A percentile compares a stretch with the other conserved stretches of the same genome.
Conservation (phyloP, 2,797 vertebrate species). For the Micropoecilia bifurca region DNA sequence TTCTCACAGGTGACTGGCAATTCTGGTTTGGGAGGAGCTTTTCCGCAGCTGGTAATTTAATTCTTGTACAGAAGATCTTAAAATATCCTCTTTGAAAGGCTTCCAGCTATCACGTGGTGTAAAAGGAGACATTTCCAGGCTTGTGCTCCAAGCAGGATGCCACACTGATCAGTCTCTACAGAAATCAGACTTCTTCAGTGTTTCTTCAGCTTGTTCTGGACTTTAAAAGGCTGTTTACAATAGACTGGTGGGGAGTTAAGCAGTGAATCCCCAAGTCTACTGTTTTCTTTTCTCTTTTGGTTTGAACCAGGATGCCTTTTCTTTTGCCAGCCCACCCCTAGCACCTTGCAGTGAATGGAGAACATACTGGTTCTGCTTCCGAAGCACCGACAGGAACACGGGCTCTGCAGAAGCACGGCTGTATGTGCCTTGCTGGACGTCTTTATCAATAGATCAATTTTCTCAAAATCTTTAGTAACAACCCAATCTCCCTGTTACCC, state of each 20-base stretch:
- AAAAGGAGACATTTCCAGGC: conserved; percentile 78
- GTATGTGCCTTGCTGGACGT: conserved; percentile 61
- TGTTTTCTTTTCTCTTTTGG: conserved; percentile 24
- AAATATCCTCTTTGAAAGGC: conserved; percentile 79
- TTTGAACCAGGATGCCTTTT: conserved; percentile 60
- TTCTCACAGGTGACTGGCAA: conserved; percentile 55
- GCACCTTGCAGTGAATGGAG: conserved; percentile 84
- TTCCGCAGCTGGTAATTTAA: conserved; percentile 74
- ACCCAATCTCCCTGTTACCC: conserved; percentile 50
- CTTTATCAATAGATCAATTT: conserved; percentile 43
- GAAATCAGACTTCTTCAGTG: conserved; percentile 32
- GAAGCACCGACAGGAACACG: conserved; percentile 85
- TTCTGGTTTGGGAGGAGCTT: conserved; percentile 47
- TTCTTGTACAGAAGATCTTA: conserved; percentile 75
- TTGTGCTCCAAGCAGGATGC: conserved; percentile 53
- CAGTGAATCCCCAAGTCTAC: conserved; percentile 36
- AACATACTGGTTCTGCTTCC: conserved; percentile 84
- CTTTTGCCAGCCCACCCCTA: conserved; percentile 60
- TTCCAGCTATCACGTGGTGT: conserved; percentile 80
- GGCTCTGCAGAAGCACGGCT: conserved; percentile 74
- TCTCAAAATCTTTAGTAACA: conserved; percentile 48
- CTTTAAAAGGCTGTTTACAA: conserved; percentile 30
- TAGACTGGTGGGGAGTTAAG: conserved; percentile 36
- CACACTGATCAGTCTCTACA: conserved; percentile 50
- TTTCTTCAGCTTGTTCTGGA: conserved; percentile 14